Evolutionary conservation across 2,797 vertebrate genomes (phyloP).

Genomic region (Melanogrammus aeglefinus): DNA sequence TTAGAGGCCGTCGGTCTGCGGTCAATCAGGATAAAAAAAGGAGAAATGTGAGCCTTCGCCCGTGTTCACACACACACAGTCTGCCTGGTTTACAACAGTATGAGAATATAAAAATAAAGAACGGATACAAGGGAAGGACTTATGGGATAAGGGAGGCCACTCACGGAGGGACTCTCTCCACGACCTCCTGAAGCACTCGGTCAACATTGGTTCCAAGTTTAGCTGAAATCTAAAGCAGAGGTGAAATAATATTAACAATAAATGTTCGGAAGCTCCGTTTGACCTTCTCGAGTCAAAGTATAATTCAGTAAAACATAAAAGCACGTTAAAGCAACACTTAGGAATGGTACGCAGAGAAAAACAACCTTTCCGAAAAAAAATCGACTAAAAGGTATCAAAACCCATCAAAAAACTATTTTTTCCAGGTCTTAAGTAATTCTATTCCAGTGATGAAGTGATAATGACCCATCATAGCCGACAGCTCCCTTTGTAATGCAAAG

Average conservation of each 20-base stretch:
- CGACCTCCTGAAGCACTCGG: slow-evolving; percentile 82
- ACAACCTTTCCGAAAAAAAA: background rate
- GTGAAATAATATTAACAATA: background rate
- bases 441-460: background rate
- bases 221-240: slow-evolving; percentile 85
- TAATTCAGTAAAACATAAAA: background rate
- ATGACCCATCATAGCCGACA: background rate
- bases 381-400: background rate
- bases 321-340: background rate
- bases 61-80: background rate
- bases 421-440: background rate
- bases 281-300: background rate
- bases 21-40: background rate
- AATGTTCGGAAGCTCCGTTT: background rate
- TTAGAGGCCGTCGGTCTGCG: slow-evolving; percentile 75
- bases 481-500: background rate
- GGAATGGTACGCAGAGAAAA: background rate
- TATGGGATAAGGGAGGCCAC: slow-evolving; percentile 39
- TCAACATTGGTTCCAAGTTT: slow-evolving; percentile 92
- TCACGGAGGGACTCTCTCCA: slow-evolving; percentile 89
- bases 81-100: no score
- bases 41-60: background rate
- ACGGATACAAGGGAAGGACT: background rate
- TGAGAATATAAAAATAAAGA: background rate
- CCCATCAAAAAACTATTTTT: background rate